phyloP scores from a whole-genome alignment of 1,140 invertebrate species.

The Trichogramma pretiosum region DNA sequence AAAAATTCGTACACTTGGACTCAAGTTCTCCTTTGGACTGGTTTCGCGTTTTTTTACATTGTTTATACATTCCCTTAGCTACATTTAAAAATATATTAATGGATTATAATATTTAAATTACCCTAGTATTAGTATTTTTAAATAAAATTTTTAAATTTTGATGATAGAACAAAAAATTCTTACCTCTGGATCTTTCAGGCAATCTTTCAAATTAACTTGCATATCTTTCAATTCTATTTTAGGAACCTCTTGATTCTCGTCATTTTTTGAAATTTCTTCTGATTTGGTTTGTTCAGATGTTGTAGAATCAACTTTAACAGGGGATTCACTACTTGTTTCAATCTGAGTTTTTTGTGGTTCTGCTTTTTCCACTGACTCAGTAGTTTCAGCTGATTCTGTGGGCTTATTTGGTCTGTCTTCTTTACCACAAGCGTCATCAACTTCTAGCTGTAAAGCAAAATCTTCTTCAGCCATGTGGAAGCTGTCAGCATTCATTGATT shows the following conservation, averaged over 20 bases:
- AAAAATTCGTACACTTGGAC: too few relatives aligned
- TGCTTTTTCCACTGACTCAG: constrained; percentile 17
- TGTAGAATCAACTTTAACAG: constrained; percentile 29
- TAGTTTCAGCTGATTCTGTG: not conserved
- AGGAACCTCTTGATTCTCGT: constrained; percentile 2
- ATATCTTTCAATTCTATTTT: constrained; percentile 34
- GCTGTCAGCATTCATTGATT: too few relatives aligned
- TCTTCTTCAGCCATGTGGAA: constrained; percentile 21
- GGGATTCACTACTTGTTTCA: constrained; percentile 24
- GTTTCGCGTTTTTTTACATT: too few relatives aligned
- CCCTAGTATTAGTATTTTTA: not conserved
- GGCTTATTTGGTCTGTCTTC: constrained; percentile 12
- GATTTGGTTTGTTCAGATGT: constrained; percentile 24
- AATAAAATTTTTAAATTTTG: not conserved
- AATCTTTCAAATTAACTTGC: constrained; percentile 35
- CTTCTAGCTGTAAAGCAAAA: constrained; percentile 15
- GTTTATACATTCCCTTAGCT: too few relatives aligned
- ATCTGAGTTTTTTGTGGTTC: constrained; percentile 17
- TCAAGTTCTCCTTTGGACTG: too few relatives aligned
- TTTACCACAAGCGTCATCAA: constrained; percentile 17
- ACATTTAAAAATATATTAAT: too few relatives aligned
- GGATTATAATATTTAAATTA: too few relatives aligned
- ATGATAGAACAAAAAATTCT: too few relatives aligned
- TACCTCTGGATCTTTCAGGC: constrained; percentile 31
- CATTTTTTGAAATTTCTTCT: constrained; percentile 16